A percentile compares a stretch with the other conserved stretches of the same genome.
Evolutionary conservation across 2,113 vertebrate genomes (phyloP).

Genomic region (Odontophorus gujanensis): DNA sequence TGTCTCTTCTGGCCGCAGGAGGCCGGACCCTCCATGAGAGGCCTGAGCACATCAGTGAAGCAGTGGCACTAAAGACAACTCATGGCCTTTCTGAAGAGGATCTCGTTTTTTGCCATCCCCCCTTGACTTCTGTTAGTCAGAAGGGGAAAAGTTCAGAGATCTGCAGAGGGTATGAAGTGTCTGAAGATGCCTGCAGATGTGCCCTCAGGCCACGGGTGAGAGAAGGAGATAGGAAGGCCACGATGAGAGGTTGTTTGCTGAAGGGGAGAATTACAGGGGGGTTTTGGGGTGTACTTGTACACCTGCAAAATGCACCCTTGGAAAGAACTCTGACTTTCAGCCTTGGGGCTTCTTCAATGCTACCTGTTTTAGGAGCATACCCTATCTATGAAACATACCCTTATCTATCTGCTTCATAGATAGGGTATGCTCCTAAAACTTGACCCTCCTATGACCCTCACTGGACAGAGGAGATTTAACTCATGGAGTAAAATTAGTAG

Average conservation of each 20-base stretch:
- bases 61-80: background rate
- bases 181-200: background rate
- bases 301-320: background rate
- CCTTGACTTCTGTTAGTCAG: background rate
- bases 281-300: background rate
- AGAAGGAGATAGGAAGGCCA: background rate
- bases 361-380: background rate
- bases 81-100: background rate
- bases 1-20: background rate
- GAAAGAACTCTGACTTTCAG: background rate
- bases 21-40: fast-evolving
- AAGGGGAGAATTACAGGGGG: background rate
- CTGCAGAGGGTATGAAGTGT: background rate
- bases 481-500: background rate
- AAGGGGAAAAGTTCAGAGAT: background rate
- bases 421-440: too few relatives aligned
- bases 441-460: background rate
- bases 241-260: background rate
- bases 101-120: background rate
- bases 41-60: fast-evolving
- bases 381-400: background rate
- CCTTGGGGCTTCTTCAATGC: background rate
- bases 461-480: background rate
- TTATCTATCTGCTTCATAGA: too few relatives aligned
- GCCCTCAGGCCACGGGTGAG: background rate